Conservation (phyloP, 2,888 invertebrate species). For the Bimastos eiseni region DNA sequence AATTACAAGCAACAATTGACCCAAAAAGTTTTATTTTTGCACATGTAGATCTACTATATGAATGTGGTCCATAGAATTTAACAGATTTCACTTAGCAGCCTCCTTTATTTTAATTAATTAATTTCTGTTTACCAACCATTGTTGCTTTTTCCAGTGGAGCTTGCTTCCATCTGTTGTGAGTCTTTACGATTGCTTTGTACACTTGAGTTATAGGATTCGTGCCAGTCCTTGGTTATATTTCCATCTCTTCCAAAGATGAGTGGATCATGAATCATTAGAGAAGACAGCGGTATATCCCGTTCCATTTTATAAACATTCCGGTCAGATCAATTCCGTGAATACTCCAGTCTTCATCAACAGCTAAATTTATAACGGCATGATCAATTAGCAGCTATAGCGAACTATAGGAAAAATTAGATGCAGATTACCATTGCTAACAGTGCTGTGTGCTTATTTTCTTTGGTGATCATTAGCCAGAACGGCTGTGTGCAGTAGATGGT, state of each 20-base stretch:
- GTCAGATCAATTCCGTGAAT: background rate
- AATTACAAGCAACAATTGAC: too few relatives aligned
- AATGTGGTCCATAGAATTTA: too few relatives aligned
- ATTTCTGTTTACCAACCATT: background rate
- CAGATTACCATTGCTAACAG: background rate
- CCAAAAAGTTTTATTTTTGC: too few relatives aligned
- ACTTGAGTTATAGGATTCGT: background rate
- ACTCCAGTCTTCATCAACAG: background rate
- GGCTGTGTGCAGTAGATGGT: too few relatives aligned
- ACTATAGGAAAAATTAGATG: background rate
- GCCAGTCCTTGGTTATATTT: background rate
- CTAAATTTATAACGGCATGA: background rate
- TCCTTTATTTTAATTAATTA: background rate
- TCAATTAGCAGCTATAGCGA: background rate
- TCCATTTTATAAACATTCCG: conserved; percentile 21
- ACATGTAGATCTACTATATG: too few relatives aligned
- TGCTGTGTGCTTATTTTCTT: too few relatives aligned
- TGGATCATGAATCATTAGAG: conserved; percentile 14
- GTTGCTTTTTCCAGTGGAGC: background rate
- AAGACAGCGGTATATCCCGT: background rate
- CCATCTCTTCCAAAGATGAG: background rate
- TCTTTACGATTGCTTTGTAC: background rate
- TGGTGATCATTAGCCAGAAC: too few relatives aligned
- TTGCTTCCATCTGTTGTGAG: background rate
- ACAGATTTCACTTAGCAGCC: too few relatives aligned